Base-by-base conservation (phyloP, 2,797 vertebrate genomes). In the Alcedo quadribrachys region DNA sequence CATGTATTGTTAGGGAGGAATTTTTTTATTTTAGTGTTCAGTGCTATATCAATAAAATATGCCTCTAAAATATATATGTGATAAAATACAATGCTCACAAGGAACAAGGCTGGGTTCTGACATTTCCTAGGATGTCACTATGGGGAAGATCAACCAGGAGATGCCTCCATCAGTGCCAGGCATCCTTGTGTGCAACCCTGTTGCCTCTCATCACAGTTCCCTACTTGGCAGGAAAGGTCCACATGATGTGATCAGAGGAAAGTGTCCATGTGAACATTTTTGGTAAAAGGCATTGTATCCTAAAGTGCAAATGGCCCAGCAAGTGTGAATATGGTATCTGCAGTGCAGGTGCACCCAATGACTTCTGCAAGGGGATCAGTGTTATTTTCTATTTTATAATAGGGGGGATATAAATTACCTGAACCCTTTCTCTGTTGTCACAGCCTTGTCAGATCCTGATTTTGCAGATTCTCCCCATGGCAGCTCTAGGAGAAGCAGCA, bases 401-500 rank as follows among this genome's bases (percentile, higher is more conserved):
- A 62, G 30, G 33, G 16, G 6, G 8, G 71, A 62, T 20, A 8
- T 14, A 21, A 0, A 1, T 69, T 65, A 27, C 27, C 32, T 33
- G 51, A 89, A 35, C 22, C 1, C 43, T 45, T n/a, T 8, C 45
- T n/a, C 63, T 82, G 32, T 10, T 68, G 75, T 57, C 84, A 46
- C 28, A 0, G 0, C 54, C 79, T 74, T 81, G 88, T 67, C 75
- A 76, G 46, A 70, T 61, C 53, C 37, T 1, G 1, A 22, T 67
- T 87, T 84, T 86, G 70, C 81, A 88, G 63, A 11, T 15, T 88
- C 15, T 51, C 27, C 63, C 83, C 3, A 3, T 60, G 81, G 69
- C 83, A 81, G 83, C 55, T n/a, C 53, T 33, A 81, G 76, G 43
- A 73, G 58, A 67, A 91, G 77, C 61, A 90, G 79, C 87, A 89